Conservation (phyloP, 2,113 vertebrate genomes). For the Dicentrarchus labrax region DNA sequence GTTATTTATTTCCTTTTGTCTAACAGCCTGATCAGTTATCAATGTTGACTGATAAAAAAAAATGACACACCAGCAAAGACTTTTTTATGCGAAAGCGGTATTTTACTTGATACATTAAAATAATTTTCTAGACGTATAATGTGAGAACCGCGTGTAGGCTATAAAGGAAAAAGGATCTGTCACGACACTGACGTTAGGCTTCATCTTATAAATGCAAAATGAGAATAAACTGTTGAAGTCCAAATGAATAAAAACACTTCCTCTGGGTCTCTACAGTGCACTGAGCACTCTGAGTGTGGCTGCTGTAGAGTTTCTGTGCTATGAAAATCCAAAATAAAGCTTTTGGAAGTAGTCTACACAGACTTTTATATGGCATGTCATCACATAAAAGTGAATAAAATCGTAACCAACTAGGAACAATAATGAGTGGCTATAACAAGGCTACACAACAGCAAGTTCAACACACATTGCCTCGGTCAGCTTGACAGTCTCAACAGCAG, state of each 20-base stretch:
- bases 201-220: not conserved
- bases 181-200: not conserved
- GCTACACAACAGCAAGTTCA: slow-evolving; percentile 45
- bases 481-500: slow-evolving; percentile 10
- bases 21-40: not conserved
- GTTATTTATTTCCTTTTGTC: not conserved
- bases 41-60: not conserved
- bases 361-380: slow-evolving; percentile 4
- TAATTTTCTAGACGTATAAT: not conserved
- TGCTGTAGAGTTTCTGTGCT: not conserved
- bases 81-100: not conserved
- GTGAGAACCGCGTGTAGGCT: not conserved
- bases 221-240: not conserved
- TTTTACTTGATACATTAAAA: not conserved
- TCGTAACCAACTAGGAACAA: not conserved
- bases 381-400: not conserved
- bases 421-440: not conserved
- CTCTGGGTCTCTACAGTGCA: not conserved
- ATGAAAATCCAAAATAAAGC: slow-evolving; percentile 2
- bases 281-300: not conserved
- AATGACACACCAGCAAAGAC: too few species aligned
- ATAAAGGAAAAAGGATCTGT: not conserved
- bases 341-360: slow-evolving; percentile 7
- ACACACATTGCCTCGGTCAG: slow-evolving; percentile 28
- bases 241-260: not conserved